Evolutionary conservation across 2,888 invertebrate species (phyloP).

Genomic region (Agrochola lychnidis): DNA sequence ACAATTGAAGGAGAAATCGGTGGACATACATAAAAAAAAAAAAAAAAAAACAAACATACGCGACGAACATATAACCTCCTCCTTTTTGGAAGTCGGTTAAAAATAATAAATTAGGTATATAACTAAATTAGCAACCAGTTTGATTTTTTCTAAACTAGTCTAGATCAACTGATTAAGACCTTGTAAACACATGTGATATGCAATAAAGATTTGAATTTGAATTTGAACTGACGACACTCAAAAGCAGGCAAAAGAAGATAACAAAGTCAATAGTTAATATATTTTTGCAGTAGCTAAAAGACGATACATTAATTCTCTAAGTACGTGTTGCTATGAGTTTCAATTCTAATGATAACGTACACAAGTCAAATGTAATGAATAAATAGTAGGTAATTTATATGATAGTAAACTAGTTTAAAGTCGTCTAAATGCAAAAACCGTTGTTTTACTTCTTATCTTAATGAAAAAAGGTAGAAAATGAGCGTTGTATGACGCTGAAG

Average conservation of each 20-base stretch:
- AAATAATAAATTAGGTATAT: background rate
- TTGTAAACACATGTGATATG: no score
- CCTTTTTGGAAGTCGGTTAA: no score
- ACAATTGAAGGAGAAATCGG: no score
- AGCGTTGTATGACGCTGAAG: background rate
- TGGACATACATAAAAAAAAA: no score
- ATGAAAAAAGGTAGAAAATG: background rate
- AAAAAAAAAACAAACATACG: no score
- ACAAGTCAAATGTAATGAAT: background rate
- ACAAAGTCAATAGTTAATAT: background rate
- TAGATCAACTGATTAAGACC: no score
- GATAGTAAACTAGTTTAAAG: conserved; percentile 30
- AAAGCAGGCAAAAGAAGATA: background rate
- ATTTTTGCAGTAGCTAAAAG: background rate
- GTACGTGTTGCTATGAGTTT: background rate
- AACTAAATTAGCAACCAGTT: background rate
- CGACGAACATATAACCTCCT: no score
- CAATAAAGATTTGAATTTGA: no score
- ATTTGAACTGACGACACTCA: no score
- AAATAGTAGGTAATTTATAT: background rate
- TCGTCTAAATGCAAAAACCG: conserved; percentile 25
- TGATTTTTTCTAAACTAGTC: background rate
- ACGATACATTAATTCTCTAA: background rate
- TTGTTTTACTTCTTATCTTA: conserved; percentile 21
- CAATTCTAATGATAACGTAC: conserved; percentile 20